phyloP scores from a whole-genome alignment of 2,113 vertebrate species.

The Alaudala cheleensis region DNA sequence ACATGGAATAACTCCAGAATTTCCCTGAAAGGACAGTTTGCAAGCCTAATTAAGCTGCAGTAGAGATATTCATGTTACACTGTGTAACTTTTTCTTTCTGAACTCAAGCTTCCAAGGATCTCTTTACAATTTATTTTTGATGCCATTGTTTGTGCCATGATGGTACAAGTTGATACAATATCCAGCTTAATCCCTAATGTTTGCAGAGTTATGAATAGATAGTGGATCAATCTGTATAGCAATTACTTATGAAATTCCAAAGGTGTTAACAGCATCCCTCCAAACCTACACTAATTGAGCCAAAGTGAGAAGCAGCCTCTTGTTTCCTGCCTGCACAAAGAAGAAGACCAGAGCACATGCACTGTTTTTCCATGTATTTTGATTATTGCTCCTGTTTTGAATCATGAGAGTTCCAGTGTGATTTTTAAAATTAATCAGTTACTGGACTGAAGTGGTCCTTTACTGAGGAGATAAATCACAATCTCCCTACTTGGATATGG shows the following conservation, averaged over 20 bases:
- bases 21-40: background rate
- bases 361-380: background rate
- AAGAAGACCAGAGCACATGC: background rate
- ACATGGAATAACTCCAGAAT: background rate
- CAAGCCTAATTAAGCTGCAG: background rate
- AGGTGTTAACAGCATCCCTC: background rate
- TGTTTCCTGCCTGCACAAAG: background rate
- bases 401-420: background rate
- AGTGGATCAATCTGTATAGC: background rate
- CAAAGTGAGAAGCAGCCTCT: background rate
- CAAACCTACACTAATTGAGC: background rate
- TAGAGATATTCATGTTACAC: background rate
- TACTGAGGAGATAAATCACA: background rate
- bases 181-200: background rate
- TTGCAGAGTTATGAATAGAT: background rate
- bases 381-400: background rate
- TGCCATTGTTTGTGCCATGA: background rate
- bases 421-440: background rate
- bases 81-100: background rate
- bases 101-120: background rate
- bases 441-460: too few species aligned
- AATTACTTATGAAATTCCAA: background rate
- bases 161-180: background rate
- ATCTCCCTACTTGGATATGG: background rate
- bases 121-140: background rate